Base-by-base conservation (phyloP, 2,888 invertebrate species). In the Tineola bisselliella region DNA sequence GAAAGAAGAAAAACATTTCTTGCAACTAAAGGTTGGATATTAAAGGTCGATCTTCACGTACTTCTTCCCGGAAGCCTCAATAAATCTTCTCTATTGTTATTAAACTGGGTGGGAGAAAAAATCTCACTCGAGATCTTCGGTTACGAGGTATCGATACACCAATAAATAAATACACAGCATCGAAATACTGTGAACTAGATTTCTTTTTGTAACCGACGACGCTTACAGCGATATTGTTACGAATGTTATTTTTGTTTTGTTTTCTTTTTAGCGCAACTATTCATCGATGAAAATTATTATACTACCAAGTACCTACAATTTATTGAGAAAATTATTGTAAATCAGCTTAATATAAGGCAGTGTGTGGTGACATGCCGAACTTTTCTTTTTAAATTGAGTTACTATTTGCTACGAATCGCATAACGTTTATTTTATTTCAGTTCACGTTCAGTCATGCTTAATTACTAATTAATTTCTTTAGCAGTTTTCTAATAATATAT, bases 41-140 rank as follows among this genome's bases (percentile, higher is more conserved):
- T 54, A 54, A 54, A 54, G 54, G 54, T 54, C 54, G 25, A 25
- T 54, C 8, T 18, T 10, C 54, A 54, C 54, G 54, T 54, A 54
- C 19, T 12, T 12, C 54, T 25, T 25, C 18, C 18, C 54, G 54
- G 54, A 54, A 54, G 25, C 25, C 61, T 63, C 66, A 63, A 84
- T 84, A 84, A 84, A 84, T 84, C 84, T 80, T 65, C 54, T 58
- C 69, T 68, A 78, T 82, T 84, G 81, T 83, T 82, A 76, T 43
- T 38, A 61, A 61, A 38, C 38, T 30, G 31, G 31, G 58, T 12
- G 61, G 19, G 17, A 48, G 48, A 48, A 48, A 48, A 48, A 48
- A 48, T 17, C 48, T 17, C 48, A 48, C 48, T 17, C 38, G 48
- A 48, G 48, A 48, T 48, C 13, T 48, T n/a, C 15, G 48, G 48